Conservation (phyloP, 1,140 invertebrate species). For the Aphelenchoides avenae region DNA sequence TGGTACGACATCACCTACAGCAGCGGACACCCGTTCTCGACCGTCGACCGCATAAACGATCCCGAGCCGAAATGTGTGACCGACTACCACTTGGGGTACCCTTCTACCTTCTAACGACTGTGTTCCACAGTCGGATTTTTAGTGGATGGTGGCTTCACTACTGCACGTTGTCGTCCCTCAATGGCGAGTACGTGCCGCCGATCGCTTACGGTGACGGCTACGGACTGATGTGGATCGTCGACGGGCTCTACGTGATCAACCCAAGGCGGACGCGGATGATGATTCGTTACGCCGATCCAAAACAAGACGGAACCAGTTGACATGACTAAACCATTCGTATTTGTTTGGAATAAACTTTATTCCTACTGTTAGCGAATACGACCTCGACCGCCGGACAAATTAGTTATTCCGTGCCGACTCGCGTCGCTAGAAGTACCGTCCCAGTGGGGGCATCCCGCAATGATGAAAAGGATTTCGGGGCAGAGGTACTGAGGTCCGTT, state of each 20-base stretch:
- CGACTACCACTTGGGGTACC: slow-evolving; percentile 23
- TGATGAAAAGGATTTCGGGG: too few relatives aligned
- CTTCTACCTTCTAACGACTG: not conserved
- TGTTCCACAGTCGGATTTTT: slow-evolving; percentile 17
- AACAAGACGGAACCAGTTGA: too few relatives aligned
- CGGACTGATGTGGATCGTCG: not conserved
- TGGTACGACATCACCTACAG: slow-evolving; percentile 32
- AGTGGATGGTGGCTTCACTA: slow-evolving; percentile 35
- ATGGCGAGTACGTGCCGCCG: slow-evolving; percentile 25
- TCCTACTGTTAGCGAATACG: too few relatives aligned
- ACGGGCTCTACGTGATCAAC: too few relatives aligned
- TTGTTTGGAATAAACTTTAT: not conserved
- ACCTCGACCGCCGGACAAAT: too few relatives aligned
- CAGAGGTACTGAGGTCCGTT: too few relatives aligned
- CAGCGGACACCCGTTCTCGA: slow-evolving; percentile 20
- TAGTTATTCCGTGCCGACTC: too few relatives aligned
- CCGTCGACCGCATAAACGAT: slow-evolving; percentile 27
- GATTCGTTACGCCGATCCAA: too few relatives aligned
- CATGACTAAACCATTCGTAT: not conserved
- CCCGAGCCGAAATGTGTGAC: slow-evolving; percentile 15
- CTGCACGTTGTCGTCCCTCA: slow-evolving; percentile 17
- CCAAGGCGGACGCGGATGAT: too few relatives aligned
- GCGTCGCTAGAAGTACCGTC: too few relatives aligned
- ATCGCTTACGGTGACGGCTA: slow-evolving; percentile 8
- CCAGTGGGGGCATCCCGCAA: too few relatives aligned